A percentile compares a stretch with the other conserved stretches of the same genome.
These are phyloP conservation scores for Psephotus haematonotus DNA, from an alignment of 2,113 vertebrate genomes.

Conservation along the genomic window DNA sequence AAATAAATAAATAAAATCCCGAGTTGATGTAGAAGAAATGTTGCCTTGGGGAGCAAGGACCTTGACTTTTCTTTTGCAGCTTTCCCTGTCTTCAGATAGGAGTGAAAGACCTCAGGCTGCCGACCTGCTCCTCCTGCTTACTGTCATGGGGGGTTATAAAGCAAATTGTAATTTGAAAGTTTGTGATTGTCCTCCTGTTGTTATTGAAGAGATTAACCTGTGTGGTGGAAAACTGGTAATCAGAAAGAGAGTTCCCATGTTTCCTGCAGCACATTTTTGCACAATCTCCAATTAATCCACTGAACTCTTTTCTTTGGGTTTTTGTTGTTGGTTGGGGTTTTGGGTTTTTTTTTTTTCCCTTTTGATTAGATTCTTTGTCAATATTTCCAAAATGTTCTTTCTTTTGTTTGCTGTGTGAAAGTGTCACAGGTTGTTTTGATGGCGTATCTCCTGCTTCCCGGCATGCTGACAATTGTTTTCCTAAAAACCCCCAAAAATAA, in stretches of 20 bases:
- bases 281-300: background rate
- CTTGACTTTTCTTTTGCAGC: background rate
- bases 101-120: background rate
- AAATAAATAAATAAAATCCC: background rate
- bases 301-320: background rate
- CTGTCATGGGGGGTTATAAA: background rate
- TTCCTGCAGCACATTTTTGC: background rate
- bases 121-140: background rate
- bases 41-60: background rate
- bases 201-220: background rate
- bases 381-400: background rate
- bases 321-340: background rate
- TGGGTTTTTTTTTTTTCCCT: background rate
- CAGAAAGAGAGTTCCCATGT: background rate
- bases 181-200: background rate
- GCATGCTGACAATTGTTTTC: background rate
- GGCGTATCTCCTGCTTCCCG: background rate
- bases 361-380: background rate
- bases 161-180: background rate
- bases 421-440: conserved; percentile 9
- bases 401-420: background rate
- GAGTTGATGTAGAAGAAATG: background rate
- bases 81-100: background rate
- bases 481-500: background rate
- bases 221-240: background rate